Conservation (phyloP, 2,797 vertebrate genomes). For the Synaphobranchus kaupii region DNA sequence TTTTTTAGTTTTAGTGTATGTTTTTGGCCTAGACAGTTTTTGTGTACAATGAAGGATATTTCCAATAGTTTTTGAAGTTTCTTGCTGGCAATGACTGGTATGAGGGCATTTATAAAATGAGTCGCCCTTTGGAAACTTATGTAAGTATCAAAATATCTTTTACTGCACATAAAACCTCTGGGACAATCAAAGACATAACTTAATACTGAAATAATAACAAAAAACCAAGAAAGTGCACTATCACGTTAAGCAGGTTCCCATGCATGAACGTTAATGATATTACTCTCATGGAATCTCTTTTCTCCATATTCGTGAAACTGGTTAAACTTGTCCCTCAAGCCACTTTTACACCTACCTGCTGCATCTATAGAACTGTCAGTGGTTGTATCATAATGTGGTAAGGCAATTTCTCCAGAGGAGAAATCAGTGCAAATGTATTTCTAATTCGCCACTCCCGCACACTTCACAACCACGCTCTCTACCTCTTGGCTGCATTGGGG, state of each 20-base stretch:
- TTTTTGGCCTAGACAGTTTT: not conserved
- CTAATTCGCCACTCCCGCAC: constrained; percentile 17
- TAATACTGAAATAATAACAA: not conserved
- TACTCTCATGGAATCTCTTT: constrained; percentile 29
- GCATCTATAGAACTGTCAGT: constrained; percentile 42
- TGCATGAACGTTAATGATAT: constrained; percentile 29
- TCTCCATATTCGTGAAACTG: constrained; percentile 25
- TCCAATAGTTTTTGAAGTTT: not conserved
- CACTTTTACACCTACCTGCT: constrained; percentile 9
- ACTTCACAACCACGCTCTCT: constrained; percentile 63
- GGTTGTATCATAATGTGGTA: constrained; percentile 30
- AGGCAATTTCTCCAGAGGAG: constrained; percentile 30
- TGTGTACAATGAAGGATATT: not conserved
- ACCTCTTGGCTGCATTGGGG: constrained; percentile 71
- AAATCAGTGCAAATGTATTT: constrained; percentile 2
- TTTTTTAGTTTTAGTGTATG: constrained; percentile 29
- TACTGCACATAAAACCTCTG: not conserved
- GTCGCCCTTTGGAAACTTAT: not conserved
- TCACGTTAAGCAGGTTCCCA: constrained; percentile 4
- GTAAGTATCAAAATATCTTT: not conserved
- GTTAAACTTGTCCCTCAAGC: constrained; percentile 26
- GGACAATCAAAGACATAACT: not conserved
- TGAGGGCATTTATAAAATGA: not conserved
- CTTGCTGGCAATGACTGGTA: not conserved
- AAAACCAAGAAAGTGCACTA: not conserved